Conservation (phyloP, 2,113 vertebrate genomes). For the Sander vitreus region DNA sequence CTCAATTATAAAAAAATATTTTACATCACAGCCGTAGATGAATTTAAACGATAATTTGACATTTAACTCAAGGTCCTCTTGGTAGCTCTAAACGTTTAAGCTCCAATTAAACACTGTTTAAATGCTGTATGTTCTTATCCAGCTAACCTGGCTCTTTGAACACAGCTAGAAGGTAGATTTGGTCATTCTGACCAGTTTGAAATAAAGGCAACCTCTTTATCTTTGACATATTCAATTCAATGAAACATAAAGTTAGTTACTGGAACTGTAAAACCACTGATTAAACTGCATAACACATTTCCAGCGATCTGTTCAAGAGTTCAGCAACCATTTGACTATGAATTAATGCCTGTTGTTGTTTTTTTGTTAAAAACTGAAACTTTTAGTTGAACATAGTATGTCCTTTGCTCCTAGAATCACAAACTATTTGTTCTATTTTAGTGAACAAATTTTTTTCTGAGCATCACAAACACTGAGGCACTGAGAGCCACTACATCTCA, state of each 20-base stretch:
- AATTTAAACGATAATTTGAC: not conserved
- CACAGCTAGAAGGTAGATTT: not conserved
- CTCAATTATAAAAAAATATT: too few relatives aligned
- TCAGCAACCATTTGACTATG: not conserved
- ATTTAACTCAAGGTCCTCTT: not conserved
- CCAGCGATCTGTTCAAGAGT: slow-evolving; percentile 13
- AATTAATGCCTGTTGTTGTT: not conserved
- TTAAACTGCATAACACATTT: not conserved
- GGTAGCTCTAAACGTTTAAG: not conserved
- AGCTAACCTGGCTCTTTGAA: not conserved
- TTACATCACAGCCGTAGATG: not conserved
- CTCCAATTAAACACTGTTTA: too few relatives aligned
- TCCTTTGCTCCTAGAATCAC: not conserved
- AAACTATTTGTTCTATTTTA: not conserved
- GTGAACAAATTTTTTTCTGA: not conserved
- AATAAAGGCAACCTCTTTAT: not conserved
- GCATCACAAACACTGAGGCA: not conserved
- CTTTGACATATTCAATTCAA: not conserved
- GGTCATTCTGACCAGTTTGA: not conserved
- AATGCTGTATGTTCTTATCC: not conserved
- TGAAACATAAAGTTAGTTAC: not conserved
- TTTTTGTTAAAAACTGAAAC: not conserved
- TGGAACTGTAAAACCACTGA: not conserved
- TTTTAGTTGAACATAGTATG: not conserved
- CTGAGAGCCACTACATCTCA: not conserved